phyloP scores from a whole-genome alignment of 64 coral and sea anemone genomes.

The Montipora sp. region DNA sequence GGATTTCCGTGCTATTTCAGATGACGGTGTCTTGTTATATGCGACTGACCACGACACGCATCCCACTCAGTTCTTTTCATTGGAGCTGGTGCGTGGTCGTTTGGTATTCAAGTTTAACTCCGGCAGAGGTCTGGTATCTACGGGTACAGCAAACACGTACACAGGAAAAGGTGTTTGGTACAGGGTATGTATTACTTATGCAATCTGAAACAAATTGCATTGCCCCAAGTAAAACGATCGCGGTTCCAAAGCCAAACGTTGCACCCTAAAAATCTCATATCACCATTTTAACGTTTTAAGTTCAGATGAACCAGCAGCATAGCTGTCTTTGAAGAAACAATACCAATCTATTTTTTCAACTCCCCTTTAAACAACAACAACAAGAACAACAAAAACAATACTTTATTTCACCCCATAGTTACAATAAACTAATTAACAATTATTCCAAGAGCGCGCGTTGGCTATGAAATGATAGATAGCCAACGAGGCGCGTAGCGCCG shows the following conservation, averaged over 20 bases:
- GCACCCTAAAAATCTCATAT: too few relatives aligned
- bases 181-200: constrained; percentile 30
- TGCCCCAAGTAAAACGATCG: too few relatives aligned
- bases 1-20: constrained; percentile 58
- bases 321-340: neutral
- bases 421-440: too few relatives aligned
- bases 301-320: neutral
- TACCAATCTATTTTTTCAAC: neutral
- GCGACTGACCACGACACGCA: constrained; percentile 76
- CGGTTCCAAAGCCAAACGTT: too few relatives aligned
- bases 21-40: constrained; percentile 82
- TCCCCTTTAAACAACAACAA: neutral
- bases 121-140: constrained; percentile 46
- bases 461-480: too few relatives aligned
- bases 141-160: constrained; percentile 54
- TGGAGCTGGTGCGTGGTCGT: constrained; percentile 74
- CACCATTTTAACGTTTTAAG: too few relatives aligned
- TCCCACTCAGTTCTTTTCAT: constrained; percentile 73
- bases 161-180: constrained; percentile 38
- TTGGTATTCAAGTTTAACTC: constrained; percentile 73
- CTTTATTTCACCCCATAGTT: too few relatives aligned
- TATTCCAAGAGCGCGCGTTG: too few relatives aligned
- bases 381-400: too few relatives aligned
- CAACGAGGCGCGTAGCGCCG: too few relatives aligned
- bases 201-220: too few relatives aligned